These are phyloP conservation scores for Centroberyx gerrardi DNA, from an alignment of 2,797 vertebrate species.

Conservation along the genomic window DNA sequence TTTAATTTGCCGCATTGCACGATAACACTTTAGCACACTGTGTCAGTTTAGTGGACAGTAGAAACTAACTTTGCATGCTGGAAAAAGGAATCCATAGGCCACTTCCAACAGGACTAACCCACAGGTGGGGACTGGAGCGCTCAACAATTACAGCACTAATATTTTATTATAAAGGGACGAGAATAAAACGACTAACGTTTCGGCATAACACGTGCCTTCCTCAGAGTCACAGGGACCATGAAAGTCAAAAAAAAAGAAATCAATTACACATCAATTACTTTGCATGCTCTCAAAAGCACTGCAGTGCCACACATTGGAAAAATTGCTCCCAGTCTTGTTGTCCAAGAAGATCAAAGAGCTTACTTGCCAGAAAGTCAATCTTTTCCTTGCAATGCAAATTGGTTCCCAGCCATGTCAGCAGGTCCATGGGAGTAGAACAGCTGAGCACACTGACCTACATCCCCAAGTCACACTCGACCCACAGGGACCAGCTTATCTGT, in stretches of 20 bases:
- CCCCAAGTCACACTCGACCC: not conserved
- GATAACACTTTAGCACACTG: not conserved
- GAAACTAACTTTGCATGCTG: too few species aligned
- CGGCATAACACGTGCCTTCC: too few species aligned
- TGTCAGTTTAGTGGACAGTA: not conserved
- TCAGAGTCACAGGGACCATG: too few species aligned
- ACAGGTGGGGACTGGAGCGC: too few species aligned
- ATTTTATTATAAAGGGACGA: too few species aligned
- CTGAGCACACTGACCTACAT: slow-evolving; percentile 61
- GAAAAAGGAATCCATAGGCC: too few species aligned
- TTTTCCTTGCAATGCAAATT: not conserved
- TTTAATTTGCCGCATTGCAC: slow-evolving; percentile 19
- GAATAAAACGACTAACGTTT: too few species aligned
- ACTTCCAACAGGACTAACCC: too few species aligned
- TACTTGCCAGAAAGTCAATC: not conserved
- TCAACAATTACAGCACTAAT: too few species aligned
- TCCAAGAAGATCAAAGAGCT: not conserved
- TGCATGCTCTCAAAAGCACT: not conserved
- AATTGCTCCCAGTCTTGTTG: not conserved
- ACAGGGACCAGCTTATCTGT: slow-evolving; percentile 18
- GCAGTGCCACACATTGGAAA: not conserved
- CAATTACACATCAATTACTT: not conserved
- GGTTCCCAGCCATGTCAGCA: slow-evolving; percentile 5
- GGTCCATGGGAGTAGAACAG: slow-evolving; percentile 37
- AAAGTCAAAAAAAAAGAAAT: too few species aligned